phyloP scores from a whole-genome alignment of 2,888 invertebrate species.

The Athalia circularis region DNA sequence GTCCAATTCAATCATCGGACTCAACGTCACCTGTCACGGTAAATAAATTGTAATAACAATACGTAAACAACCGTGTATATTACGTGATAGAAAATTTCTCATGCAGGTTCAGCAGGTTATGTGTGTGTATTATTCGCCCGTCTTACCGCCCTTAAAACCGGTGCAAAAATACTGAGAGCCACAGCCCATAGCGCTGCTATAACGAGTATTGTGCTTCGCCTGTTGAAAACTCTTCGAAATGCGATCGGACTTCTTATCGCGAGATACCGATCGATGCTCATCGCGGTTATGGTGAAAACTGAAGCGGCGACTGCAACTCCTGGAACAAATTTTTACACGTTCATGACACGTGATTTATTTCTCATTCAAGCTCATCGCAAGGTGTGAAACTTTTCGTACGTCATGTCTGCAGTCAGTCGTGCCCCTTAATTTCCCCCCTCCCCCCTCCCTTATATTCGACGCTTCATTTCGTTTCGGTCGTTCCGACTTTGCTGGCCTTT shows the following conservation, averaged over 20 bases:
- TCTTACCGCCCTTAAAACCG: constrained; percentile 77
- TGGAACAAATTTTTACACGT: constrained; percentile 64
- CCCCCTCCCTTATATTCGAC: not conserved
- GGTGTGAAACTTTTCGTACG: not conserved
- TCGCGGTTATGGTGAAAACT: constrained; percentile 87
- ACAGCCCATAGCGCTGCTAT: constrained; percentile 81
- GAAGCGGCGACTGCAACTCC: constrained; percentile 87
- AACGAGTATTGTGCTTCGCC: constrained; percentile 80
- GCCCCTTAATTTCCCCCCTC: not conserved
- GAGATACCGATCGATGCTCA: constrained; percentile 85
- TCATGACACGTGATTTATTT: not conserved
- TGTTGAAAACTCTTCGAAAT: constrained; percentile 82
- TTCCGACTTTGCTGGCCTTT: not conserved
- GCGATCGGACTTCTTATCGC: constrained; percentile 86
- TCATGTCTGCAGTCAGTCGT: not conserved
- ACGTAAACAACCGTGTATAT: not conserved
- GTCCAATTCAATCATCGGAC: constrained; percentile 54
- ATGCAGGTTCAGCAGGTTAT: constrained; percentile 48
- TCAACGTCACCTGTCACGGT: constrained; percentile 59
- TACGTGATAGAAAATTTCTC: not conserved
- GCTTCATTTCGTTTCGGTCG: not conserved
- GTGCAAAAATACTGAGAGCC: constrained; percentile 81
- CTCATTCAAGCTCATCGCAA: not conserved
- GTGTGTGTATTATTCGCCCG: not conserved
- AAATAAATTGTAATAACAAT: not conserved